phyloP scores from a whole-genome alignment of 1,140 invertebrate species.

The Halyomorpha halys region DNA sequence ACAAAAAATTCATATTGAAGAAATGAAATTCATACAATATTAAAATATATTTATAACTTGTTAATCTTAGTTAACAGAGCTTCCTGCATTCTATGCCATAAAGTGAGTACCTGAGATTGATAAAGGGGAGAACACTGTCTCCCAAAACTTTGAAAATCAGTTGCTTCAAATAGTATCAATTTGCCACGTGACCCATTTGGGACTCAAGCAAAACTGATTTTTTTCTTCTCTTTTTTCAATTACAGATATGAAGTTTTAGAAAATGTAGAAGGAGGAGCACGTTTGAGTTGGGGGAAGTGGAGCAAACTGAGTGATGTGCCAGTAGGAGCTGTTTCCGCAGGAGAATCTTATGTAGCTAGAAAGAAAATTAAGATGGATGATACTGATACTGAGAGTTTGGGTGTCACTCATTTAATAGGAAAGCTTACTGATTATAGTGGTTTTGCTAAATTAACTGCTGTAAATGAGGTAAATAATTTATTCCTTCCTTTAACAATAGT shows the following conservation, averaged over 20 bases:
- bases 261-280: slow-evolving; percentile 62
- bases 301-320: slow-evolving; percentile 49
- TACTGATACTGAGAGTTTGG: slow-evolving; percentile 22
- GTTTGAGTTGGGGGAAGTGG: slow-evolving; percentile 60
- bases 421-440: slow-evolving; percentile 44
- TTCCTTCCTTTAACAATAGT: not conserved
- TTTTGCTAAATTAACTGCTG: slow-evolving; percentile 50
- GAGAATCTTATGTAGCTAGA: slow-evolving; percentile 41
- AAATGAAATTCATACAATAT: no score
- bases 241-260: slow-evolving; percentile 56
- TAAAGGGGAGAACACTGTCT: no score
- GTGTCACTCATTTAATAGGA: slow-evolving; percentile 52
- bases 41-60: no score
- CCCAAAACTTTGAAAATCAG: no score
- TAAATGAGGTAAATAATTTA: slow-evolving; percentile 40
- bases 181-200: no score
- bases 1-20: no score
- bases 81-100: no score
- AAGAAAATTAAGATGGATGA: slow-evolving; percentile 11
- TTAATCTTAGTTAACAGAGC: no score
- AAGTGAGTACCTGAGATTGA: no score
- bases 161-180: no score
- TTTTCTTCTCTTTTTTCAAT: not conserved
- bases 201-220: no score
- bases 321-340: slow-evolving; percentile 52